A percentile compares a stretch with the other conserved stretches of the same genome.
These are phyloP conservation scores for Odocoileus hemionus DNA, from an alignment of 2,113 vertebrate genomes.

Conservation along the genomic window DNA sequence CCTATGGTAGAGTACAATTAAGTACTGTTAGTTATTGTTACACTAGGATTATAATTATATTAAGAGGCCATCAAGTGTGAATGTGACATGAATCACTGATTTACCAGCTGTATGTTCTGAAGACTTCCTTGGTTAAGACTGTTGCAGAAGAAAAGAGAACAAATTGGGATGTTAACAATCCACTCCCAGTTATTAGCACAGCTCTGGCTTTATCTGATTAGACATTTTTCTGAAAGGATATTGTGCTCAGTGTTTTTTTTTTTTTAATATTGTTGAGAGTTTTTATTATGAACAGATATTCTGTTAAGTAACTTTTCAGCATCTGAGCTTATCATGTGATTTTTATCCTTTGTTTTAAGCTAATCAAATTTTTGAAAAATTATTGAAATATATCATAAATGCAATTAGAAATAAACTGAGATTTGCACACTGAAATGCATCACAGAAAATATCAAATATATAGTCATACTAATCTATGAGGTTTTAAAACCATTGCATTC, in stretches of 20 bases:
- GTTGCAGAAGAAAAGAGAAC: background rate
- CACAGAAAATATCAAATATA: background rate
- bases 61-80: background rate
- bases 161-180: background rate
- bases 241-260: background rate
- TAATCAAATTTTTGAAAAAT: background rate
- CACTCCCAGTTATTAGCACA: background rate
- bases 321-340: background rate
- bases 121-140: background rate
- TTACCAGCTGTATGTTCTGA: background rate
- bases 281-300: background rate
- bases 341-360: background rate
- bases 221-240: background rate
- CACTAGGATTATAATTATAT: background rate
- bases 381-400: background rate
- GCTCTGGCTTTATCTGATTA: background rate
- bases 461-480: background rate
- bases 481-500: background rate
- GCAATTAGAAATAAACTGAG: background rate
- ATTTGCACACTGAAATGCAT: conserved; percentile 1
- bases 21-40: background rate
- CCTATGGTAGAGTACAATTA: background rate
- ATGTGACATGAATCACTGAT: background rate
- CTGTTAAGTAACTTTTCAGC: background rate
- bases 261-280: background rate